Base-by-base conservation (phyloP, 1,140 invertebrate genomes). In the Ceratitis capitata region DNA sequence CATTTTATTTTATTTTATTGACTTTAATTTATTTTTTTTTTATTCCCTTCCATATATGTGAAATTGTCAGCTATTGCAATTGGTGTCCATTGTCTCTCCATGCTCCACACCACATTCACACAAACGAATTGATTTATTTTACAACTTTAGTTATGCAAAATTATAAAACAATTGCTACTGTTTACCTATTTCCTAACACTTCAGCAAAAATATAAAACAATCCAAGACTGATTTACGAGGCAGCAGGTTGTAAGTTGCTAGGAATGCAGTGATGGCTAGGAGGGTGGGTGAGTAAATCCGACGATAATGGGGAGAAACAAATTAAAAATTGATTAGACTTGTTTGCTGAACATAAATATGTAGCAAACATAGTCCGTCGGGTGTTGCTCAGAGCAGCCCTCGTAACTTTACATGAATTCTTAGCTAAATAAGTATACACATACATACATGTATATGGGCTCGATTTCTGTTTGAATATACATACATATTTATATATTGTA, bases 161-260 rank as follows among this genome's bases (percentile, higher is more conserved):
- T 47, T 23, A 23, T 45, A 5, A 39, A 69, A 69, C 64, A 69
- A 69, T 78, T 78, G 69, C 69, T 78, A 78, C 69, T 78, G 69
- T 78, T 23, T 7, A 7, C 2, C 45, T 45, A n/a, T 47, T 45
- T 16, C n/a, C 32, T 42, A 78, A 23, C 39, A 78, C 39, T 78
- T 23, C 32, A 23, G 32, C 39, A 78, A 78, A 78, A 45, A 9
- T 78, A 14, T 19, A 78, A 78, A 23, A n/a, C 12, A 10, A 45
- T 19, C 32, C 45, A 4, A 9, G 19, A 23, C 9, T 78, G 69
- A 78, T 78, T 78, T 78, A 78, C 39, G 69, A 45, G 32, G 4
- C n/a, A 45, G 69, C 69, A 78, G 69, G 69, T 78, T 45, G 35
- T 32, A 45, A 1, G 26, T 12, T 32, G 10, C n/a, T n/a, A n/a